Evolutionary conservation across 1,140 invertebrate genomes (phyloP).

Genomic region (Drosophila watanabei): DNA sequence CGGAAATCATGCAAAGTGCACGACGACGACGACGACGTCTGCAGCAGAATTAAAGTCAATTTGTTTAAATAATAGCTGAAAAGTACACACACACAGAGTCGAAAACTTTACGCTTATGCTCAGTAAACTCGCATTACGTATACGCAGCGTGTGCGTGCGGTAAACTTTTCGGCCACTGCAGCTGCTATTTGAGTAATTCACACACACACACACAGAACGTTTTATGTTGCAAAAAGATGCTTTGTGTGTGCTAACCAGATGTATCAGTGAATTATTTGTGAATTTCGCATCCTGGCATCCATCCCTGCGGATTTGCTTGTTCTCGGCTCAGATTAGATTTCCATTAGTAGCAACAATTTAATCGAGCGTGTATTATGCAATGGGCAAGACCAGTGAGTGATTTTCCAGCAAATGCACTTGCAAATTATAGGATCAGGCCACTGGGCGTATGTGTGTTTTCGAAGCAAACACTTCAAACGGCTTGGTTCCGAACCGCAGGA

Average conservation of each 20-base stretch:
- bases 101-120: conserved; percentile 53
- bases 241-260: conserved; percentile 23
- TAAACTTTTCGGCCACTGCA: conserved; percentile 40
- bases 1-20: conserved; percentile 73
- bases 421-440: neutral
- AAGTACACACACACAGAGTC: conserved; percentile 11
- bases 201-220: conserved; percentile 6
- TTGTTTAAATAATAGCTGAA: conserved; percentile 71
- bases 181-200: conserved; percentile 39
- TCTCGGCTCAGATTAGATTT: conserved; percentile 37
- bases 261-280: conserved; percentile 40
- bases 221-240: conserved; percentile 10
- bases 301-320: conserved; percentile 37
- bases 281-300: conserved; percentile 13
- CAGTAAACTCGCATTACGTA: conserved; percentile 58
- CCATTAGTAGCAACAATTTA: conserved; percentile 46
- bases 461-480: neutral
- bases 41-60: conserved; percentile 72
- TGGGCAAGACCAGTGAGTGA: conserved; percentile 15
- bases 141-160: conserved; percentile 54
- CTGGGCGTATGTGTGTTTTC: neutral
- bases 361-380: conserved; percentile 50
- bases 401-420: conserved; percentile 28
- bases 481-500: conserved; percentile 14
- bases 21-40: conserved; percentile 10